Evolutionary conservation across 2,888 invertebrate species (phyloP).

Genomic region (Morpho helenor): DNA sequence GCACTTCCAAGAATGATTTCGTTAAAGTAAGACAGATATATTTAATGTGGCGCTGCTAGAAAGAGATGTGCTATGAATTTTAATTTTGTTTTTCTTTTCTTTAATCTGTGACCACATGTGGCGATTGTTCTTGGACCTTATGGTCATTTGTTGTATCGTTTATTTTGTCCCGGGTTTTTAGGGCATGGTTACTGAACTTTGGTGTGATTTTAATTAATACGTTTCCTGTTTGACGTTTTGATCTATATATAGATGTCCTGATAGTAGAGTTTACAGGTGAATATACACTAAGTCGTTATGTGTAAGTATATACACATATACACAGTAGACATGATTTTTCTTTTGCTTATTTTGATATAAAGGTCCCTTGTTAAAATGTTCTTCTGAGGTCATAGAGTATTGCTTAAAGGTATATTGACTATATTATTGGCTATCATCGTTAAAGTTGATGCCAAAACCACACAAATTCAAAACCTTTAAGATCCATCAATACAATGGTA

Average conservation of each 20-base stretch:
- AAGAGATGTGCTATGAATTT: slow-evolving; percentile 44
- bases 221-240: slow-evolving; percentile 35
- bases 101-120: slow-evolving; percentile 77
- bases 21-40: slow-evolving; percentile 45
- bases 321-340: no score
- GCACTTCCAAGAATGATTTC: slow-evolving; percentile 76
- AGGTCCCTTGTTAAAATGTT: no score
- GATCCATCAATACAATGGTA: no score
- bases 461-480: no score
- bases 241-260: background rate
- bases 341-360: no score
- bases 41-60: slow-evolving; percentile 24
- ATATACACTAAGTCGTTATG: background rate
- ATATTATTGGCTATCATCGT: no score
- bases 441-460: no score
- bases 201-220: slow-evolving; percentile 72
- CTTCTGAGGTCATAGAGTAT: no score
- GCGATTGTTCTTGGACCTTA: slow-evolving; percentile 76
- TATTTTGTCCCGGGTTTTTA: slow-evolving; percentile 35
- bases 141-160: slow-evolving; percentile 61
- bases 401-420: no score
- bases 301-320: no score
- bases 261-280: background rate
- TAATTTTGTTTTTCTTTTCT: slow-evolving; percentile 73
- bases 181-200: slow-evolving; percentile 60